Evolutionary conservation across 2,113 vertebrate genomes (phyloP).

Genomic region (Garra rufa): DNA sequence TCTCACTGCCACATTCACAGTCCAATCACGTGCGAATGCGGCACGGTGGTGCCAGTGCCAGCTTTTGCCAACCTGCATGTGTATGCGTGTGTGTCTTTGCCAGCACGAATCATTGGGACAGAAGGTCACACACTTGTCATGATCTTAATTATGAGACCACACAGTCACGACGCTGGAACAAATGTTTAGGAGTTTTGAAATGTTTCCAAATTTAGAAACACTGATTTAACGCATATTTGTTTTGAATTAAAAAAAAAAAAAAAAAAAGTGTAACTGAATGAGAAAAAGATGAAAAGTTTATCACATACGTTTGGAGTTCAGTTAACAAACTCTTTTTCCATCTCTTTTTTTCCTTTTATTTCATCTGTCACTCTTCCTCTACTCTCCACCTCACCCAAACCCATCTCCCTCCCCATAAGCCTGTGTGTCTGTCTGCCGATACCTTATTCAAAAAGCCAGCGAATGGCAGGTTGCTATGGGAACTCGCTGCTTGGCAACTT

Average conservation of each 20-base stretch:
- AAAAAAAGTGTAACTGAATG: no score
- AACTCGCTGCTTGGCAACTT: slow-evolving; percentile 78
- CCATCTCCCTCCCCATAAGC: slow-evolving; percentile 3
- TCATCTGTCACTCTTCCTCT: neutral
- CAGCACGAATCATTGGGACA: slow-evolving; percentile 52
- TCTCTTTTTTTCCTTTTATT: neutral
- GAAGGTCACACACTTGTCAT: slow-evolving; percentile 12
- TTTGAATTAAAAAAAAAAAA: neutral
- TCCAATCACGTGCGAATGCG: slow-evolving; percentile 77
- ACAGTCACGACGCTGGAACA: neutral
- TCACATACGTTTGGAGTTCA: neutral
- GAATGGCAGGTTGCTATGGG: slow-evolving; percentile 75
- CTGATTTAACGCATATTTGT: neutral
- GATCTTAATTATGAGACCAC: slow-evolving; percentile 45
- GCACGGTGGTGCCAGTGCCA: slow-evolving; percentile 78
- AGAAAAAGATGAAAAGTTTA: neutral
- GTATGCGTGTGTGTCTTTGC: slow-evolving; percentile 63
- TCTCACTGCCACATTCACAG: slow-evolving; percentile 72
- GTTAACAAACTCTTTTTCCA: slow-evolving; percentile 28
- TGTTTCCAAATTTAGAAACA: neutral
- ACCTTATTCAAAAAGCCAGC: slow-evolving; percentile 79
- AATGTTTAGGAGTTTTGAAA: neutral
- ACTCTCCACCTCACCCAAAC: slow-evolving; percentile 32
- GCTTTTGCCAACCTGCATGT: slow-evolving; percentile 73
- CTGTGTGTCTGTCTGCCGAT: slow-evolving; percentile 52